These are phyloP conservation scores for Accipiter cooperii DNA, from an alignment of 2,113 vertebrate genomes.

Conservation along the genomic window DNA sequence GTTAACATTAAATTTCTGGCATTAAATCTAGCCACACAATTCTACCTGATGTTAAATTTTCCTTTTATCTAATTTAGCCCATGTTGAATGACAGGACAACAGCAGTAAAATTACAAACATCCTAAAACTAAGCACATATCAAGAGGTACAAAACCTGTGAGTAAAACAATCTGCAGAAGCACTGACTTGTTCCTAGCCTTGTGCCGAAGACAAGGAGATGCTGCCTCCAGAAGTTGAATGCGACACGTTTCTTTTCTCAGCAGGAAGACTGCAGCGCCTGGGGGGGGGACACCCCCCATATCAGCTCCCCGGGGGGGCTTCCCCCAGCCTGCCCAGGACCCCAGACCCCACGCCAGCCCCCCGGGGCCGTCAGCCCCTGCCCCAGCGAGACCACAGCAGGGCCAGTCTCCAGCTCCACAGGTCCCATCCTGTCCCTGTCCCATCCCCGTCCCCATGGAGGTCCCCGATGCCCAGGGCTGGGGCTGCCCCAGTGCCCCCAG, in stretches of 20 bases:
- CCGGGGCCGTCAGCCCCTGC: rapidly evolving
- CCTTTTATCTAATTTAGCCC: neutral
- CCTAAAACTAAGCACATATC: neutral
- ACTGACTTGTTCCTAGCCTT: neutral
- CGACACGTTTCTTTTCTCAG: neutral
- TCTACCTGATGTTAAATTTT: neutral
- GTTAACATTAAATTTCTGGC: neutral
- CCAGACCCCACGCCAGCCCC: neutral
- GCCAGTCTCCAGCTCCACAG: neutral
- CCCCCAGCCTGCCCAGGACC: neutral
- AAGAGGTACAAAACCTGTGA: neutral
- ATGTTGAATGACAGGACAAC: neutral
- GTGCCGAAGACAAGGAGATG: neutral
- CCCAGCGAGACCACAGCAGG: rapidly evolving
- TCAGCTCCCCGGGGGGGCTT: neutral
- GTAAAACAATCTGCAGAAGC: neutral
- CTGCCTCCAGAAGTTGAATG: neutral
- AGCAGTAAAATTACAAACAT: neutral
- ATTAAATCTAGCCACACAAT: neutral
- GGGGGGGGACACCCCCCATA: too few relatives aligned
- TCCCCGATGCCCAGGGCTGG: neutral
- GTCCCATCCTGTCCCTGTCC: rapidly evolving
- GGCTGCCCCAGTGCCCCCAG: neutral
- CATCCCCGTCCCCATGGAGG: neutral
- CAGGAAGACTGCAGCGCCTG: neutral